Evolutionary conservation across 2,888 invertebrate species (phyloP).

Genomic region (Xestia sexstrigata): DNA sequence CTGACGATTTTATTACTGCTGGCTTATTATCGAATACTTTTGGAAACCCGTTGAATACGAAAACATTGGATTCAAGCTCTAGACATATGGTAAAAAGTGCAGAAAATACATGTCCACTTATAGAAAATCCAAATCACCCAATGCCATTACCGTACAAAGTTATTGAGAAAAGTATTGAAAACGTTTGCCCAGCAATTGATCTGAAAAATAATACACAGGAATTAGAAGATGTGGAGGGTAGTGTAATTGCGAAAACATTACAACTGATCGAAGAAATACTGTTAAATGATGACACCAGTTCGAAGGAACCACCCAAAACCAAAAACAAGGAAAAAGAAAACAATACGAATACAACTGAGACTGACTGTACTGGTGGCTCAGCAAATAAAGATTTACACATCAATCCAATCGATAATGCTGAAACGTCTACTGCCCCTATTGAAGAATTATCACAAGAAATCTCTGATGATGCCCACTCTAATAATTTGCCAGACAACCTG

Average conservation of each 20-base stretch:
- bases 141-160: conserved; percentile 26
- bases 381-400: background rate
- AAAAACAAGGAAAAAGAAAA: background rate
- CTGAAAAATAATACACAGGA: conserved; percentile 27
- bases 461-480: background rate
- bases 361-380: background rate
- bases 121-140: conserved; percentile 8
- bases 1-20: conserved; percentile 47
- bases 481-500: background rate
- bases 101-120: conserved; percentile 17
- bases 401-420: background rate
- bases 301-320: background rate
- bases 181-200: background rate
- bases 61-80: background rate
- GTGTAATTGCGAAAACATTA: conserved; percentile 15
- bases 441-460: background rate
- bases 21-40: conserved; percentile 28
- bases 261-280: conserved; percentile 31
- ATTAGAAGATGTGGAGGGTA: conserved; percentile 9
- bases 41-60: background rate
- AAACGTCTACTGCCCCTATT: background rate
- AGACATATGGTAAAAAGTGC: background rate
- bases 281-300: background rate
- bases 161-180: conserved; percentile 12
- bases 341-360: background rate